Evolutionary conservation across 2,888 invertebrate species (phyloP), one percentile per base, ranked within the genome.

Genomic region (Augochlorella aurata): DNA sequence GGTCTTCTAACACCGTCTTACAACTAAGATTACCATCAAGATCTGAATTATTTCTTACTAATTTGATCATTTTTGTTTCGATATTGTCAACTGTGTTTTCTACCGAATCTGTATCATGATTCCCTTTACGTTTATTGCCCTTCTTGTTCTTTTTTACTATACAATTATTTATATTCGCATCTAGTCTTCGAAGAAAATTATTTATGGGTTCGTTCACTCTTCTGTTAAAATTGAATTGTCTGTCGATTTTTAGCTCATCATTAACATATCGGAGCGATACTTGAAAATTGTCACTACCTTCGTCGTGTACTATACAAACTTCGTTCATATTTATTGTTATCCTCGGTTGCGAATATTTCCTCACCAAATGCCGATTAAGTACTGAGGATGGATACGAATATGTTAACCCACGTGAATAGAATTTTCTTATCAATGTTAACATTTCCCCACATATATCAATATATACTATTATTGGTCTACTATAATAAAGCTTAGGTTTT

Each of bases 151-250:
- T 94, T 88, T 95, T 95, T 9, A 91, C 93, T 0, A 95, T 74
- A 72, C 94, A 94, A 92, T 96, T 97, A 74, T 95, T 95, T n/a
- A 97, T 94, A 92, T 96, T 97, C 0, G 94, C 92, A 68, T 95
- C 94, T 65, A 97, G 95, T 83, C 97, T 94, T 2, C 90, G 91
- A 45, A 96, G 92, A 83, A 97, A 95, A 69, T 92, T 93, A 50
- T 95, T 94, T 16, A 97, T 93, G 58, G 93, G 94, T 94, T 97
- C 97, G 24, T 94, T 90, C 7, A 95, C 92, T 72, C 95, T 95
- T 82, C 97, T 94, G 78, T 95, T 95, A 86, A 97, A 96, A 94
- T 97, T 97, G 89, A 97, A 97, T 84, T 96, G 95, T 80, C 96
- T 94, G 79, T 96, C 94, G 5, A 96, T 90, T 5, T 94, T 94